These are phyloP conservation scores for Podiceps cristatus DNA, from an alignment of 2,113 vertebrate genomes.

Conservation along the genomic window DNA sequence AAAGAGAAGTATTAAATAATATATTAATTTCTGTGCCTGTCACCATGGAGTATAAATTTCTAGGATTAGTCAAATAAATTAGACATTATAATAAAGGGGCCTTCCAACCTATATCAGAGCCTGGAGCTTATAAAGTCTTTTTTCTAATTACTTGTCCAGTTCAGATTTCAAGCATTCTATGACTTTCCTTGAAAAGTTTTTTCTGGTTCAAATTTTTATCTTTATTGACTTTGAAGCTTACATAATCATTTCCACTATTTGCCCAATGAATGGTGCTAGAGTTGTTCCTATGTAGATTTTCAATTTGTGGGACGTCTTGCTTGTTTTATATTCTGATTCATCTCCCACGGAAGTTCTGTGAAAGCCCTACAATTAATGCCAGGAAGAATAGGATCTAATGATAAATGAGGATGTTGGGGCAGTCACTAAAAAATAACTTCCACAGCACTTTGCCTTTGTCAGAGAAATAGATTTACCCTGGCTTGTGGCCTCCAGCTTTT, in stretches of 20 bases:
- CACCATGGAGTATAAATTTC: background rate
- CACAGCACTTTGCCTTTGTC: background rate
- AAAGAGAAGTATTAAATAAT: conserved; percentile 17
- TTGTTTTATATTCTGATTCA: conserved; percentile 1
- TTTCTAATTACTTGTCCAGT: background rate
- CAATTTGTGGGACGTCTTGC: background rate
- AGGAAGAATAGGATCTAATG: background rate
- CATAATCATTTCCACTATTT: background rate
- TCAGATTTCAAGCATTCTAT: background rate
- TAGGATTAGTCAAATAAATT: conserved; percentile 8
- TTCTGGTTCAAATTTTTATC: background rate
- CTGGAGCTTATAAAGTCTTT: background rate
- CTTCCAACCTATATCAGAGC: background rate
- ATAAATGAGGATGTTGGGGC: background rate
- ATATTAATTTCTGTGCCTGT: background rate
- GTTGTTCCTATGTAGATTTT: background rate
- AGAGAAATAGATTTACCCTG: background rate
- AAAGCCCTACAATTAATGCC: background rate
- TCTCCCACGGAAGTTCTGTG: background rate
- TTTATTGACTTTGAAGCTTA: background rate
- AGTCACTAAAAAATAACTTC: background rate
- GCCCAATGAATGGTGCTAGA: background rate
- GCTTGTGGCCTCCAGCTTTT: background rate
- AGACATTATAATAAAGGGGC: background rate
- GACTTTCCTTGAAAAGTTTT: background rate